Base-by-base conservation (phyloP, 2,113 vertebrate species). In the Probosciger aterrimus region DNA sequence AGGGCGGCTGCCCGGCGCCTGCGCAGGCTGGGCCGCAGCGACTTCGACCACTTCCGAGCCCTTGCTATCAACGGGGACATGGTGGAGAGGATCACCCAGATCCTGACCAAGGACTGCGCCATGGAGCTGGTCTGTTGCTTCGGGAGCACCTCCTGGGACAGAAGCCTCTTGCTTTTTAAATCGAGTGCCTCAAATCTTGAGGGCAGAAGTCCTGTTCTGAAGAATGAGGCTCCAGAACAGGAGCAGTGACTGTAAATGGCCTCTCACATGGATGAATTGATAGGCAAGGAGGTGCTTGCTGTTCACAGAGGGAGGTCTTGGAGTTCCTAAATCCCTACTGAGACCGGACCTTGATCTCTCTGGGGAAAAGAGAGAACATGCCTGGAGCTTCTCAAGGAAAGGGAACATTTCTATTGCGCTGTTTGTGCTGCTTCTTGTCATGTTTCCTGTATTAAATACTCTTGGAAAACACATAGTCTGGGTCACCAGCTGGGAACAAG, bases 11-110 rank as follows among this genome's bases (percentile, higher is more conserved):
- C 99, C 2, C 98, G 99, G 15, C 98, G 99, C 30, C 97, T 99
- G 37, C 98, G 99, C 49, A 99, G 98, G 87, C 97, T 99, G 67
- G 99, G 99, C 33, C 97, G 98, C 46, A 97, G 96, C 0, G 98
- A 99, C 95, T 99, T 99, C 20, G 98, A 99, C 49, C 99, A 99
- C 96, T 99, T 99, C 91, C 98, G 96, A 79, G 97, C 92, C 1
- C 98, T 99, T 2, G 69, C 97, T 44, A 99, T 99, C 95, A 97
- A 91, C 0, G 99, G 99, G 35, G 98, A 99, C 75, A 95, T 99
- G 92, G 97, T 93, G 0, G 92, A 91, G 62, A 97, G 98, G 23
- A 98, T 98, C 46, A 98, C 90, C 18, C 85, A 98, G 49, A 98
- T 99, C 88, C 85, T 99, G 68, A 98, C 98, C 10, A 86, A 83